Conservation (phyloP, 2,113 vertebrate genomes). For the Hippolais icterina region DNA sequence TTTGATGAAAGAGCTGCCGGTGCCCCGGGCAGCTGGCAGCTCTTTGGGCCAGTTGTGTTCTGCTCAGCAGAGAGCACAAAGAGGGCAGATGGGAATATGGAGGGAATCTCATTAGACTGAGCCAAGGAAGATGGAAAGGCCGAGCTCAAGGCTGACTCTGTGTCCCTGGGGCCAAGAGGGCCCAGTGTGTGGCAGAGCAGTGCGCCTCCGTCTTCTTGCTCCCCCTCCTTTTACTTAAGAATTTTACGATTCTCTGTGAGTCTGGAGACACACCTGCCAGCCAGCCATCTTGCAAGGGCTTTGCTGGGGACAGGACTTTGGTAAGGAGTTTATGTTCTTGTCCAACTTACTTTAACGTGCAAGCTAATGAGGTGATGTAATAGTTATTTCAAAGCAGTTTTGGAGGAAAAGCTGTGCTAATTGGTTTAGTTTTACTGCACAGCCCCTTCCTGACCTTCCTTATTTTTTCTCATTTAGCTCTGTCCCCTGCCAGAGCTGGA, state of each 20-base stretch:
- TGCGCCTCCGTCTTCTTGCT: background rate
- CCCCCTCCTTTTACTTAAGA: background rate
- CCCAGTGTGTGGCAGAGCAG: background rate
- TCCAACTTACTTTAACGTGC: background rate
- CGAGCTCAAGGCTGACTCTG: background rate
- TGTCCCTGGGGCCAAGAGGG: background rate
- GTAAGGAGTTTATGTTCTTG: background rate
- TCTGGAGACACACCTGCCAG: background rate
- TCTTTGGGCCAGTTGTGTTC: background rate
- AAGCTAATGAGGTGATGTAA: background rate
- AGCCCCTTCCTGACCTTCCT: background rate
- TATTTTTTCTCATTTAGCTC: background rate
- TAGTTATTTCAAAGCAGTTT: background rate
- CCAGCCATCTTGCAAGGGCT: background rate
- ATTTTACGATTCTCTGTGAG: background rate
- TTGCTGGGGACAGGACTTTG: background rate
- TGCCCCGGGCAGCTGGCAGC: background rate
- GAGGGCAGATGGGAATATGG: conserved; percentile 21
- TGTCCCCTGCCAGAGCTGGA: background rate
- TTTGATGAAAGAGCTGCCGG: background rate
- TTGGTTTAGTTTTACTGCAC: background rate
- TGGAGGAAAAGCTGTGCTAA: background rate
- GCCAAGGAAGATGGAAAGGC: background rate
- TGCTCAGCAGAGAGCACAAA: background rate
- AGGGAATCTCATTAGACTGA: background rate